Conservation (phyloP, 2,797 vertebrate species). For the Miichthys miiuy region DNA sequence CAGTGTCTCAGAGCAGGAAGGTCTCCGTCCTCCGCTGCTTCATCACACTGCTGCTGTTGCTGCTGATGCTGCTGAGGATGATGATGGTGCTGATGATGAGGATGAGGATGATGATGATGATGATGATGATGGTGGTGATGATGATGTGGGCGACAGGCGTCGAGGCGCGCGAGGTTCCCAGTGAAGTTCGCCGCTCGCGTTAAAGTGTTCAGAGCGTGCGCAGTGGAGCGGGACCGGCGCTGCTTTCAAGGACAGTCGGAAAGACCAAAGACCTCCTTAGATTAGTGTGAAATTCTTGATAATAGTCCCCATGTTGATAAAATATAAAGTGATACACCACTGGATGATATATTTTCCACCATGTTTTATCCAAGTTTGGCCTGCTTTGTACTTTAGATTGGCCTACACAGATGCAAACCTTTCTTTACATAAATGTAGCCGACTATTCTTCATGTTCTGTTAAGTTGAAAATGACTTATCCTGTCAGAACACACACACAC, state of each 20-base stretch:
- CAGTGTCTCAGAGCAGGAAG: conserved; percentile 70
- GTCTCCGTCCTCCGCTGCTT: conserved; percentile 70
- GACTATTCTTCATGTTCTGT: too few relatives aligned
- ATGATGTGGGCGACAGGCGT: conserved; percentile 68
- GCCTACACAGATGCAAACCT: too few relatives aligned
- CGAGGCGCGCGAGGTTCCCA: conserved; percentile 49
- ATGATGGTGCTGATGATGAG: conserved; percentile 40
- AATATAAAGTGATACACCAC: too few relatives aligned
- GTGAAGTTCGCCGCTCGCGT: conserved; percentile 67
- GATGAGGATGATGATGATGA: conserved; percentile 54
- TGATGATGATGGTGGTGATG: conserved; percentile 54
- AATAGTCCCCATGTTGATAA: too few relatives aligned
- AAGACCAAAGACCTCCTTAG: background rate
- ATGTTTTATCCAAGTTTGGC: too few relatives aligned
- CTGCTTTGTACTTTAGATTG: too few relatives aligned
- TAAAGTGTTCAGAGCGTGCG: conserved; percentile 69
- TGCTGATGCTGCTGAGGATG: conserved; percentile 39
- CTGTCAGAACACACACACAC: too few relatives aligned
- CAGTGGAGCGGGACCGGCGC: conserved; percentile 44
- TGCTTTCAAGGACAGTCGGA: conserved; percentile 37
- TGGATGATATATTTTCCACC: too few relatives aligned
- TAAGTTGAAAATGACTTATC: too few relatives aligned
- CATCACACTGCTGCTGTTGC: conserved; percentile 74
- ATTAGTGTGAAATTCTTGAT: background rate
- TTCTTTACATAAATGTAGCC: too few relatives aligned